phyloP scores from a whole-genome alignment of 2,797 vertebrate species.

The Neomorphus geoffroyi region DNA sequence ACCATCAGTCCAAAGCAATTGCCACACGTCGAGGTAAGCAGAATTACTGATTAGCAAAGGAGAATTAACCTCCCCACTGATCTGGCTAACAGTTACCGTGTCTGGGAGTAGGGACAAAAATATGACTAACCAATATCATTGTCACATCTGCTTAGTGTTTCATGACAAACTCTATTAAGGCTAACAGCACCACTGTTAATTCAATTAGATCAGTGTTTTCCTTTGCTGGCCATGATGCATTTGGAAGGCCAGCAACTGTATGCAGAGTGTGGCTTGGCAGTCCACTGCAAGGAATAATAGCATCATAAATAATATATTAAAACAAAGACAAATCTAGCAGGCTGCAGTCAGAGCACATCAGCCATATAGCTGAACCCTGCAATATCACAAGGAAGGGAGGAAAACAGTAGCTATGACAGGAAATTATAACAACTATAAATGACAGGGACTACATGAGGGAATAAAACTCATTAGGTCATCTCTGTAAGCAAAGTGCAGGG shows the following conservation, averaged over 20 bases:
- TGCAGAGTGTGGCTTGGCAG: slow-evolving; percentile 41
- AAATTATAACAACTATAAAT: slow-evolving; percentile 54
- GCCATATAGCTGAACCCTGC: slow-evolving; percentile 37
- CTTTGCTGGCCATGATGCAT: slow-evolving; percentile 60
- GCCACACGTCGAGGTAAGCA: slow-evolving; percentile 47
- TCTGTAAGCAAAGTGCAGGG: slow-evolving; percentile 8
- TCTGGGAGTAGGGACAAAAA: slow-evolving; percentile 35
- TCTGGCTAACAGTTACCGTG: slow-evolving; percentile 25
- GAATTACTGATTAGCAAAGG: slow-evolving; percentile 44
- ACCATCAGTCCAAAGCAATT: slow-evolving; percentile 35
- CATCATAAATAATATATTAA: slow-evolving; percentile 69
- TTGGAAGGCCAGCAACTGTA: slow-evolving; percentile 67
- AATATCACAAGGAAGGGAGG: not conserved
- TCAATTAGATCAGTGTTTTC: slow-evolving; percentile 68
- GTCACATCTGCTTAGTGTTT: slow-evolving; percentile 57
- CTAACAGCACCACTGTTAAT: slow-evolving; percentile 67
- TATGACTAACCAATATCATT: slow-evolving; percentile 34
- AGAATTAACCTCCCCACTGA: slow-evolving; percentile 57
- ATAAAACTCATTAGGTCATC: slow-evolving; percentile 19
- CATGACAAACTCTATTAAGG: slow-evolving; percentile 62
- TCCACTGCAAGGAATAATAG: slow-evolving; percentile 61
- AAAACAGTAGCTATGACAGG: slow-evolving; percentile 28
- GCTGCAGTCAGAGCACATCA: slow-evolving; percentile 59
- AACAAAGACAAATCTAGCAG: slow-evolving; percentile 38
- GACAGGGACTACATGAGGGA: not conserved